Base-by-base conservation (phyloP, 2,113 vertebrate genomes). In the Equus quagga region DNA sequence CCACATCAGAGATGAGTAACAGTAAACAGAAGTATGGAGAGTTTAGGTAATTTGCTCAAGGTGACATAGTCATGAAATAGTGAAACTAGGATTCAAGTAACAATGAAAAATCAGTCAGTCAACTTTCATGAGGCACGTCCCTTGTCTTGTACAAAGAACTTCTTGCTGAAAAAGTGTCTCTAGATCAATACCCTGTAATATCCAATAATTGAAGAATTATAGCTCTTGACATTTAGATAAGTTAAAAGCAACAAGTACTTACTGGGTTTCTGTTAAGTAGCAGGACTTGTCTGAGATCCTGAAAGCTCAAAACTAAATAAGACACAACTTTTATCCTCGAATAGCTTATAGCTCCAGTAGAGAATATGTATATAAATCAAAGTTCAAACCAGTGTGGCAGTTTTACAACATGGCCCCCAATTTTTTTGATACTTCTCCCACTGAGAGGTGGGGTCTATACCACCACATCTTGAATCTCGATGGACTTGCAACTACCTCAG, bases 211-310 rank as follows among this genome's bases (percentile, higher is more conserved):
- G 91, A 95, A 89, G 79, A 85, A 62, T 82, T 92, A 83, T 49
- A 76, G 69, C 75, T 94, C 69, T 89, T 96, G 97, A 97, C 91
- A 87, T 94, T 97, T 41, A 75, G 62, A 94, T 92, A 95, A 82
- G 73, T 92, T 90, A 89, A 94, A 97, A 94, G 83, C 73, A 98
- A 94, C 87, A 94, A 65, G n/a, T 97, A 94, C 95, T 97, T 94
- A 94, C 88, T 87, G 36, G 2, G 23, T 86, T 90, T 96, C 89
- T 87, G 75, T 83, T 95, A 96, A 75, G 31, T 79, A 87, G 78
- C n/a, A 90, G 83, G 75, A 15, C 14, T 91, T 92, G 6, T 72
- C 69, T 26, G 56, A 89, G 69, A 67, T 54, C 36, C 65, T 9
- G 8, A 93, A 54, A 81, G 24, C 46, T 97, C 93, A 82, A 73